Evolutionary conservation across 2,888 invertebrate species (phyloP).

Genomic region (Tanypteryx hageni): DNA sequence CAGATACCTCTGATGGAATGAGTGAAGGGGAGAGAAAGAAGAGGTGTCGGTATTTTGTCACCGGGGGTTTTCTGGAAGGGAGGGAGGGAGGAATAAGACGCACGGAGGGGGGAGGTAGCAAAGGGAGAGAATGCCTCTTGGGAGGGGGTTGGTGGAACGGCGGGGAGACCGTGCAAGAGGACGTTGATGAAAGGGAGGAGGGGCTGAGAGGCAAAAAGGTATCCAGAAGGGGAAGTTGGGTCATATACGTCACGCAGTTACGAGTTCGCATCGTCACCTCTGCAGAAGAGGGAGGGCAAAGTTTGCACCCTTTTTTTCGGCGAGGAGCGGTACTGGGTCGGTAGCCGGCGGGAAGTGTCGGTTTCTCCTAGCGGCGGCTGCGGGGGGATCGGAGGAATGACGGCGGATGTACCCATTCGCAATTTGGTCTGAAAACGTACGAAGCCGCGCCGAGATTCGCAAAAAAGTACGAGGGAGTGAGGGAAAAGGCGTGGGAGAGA

Average conservation of each 20-base stretch:
- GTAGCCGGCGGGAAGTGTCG: background rate
- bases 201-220: background rate
- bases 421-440: no score
- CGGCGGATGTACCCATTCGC: background rate
- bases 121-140: background rate
- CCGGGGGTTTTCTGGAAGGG: background rate
- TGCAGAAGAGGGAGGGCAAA: background rate
- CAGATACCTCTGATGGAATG: background rate
- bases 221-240: background rate
- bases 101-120: background rate
- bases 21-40: background rate
- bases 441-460: no score
- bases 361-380: background rate
- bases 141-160: background rate
- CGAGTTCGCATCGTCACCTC: slow-evolving; percentile 22
- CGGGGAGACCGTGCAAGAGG: background rate
- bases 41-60: slow-evolving; percentile 32
- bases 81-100: background rate
- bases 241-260: background rate
- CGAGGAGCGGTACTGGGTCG: background rate
- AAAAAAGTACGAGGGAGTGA: no score
- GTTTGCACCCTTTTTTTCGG: slow-evolving; percentile 11
- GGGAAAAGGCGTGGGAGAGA: no score
- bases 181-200: background rate
- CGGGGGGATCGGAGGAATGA: background rate